Conservation (phyloP, 92 coral and sea anemone genomes). For the Scolanthus callimorphus region DNA sequence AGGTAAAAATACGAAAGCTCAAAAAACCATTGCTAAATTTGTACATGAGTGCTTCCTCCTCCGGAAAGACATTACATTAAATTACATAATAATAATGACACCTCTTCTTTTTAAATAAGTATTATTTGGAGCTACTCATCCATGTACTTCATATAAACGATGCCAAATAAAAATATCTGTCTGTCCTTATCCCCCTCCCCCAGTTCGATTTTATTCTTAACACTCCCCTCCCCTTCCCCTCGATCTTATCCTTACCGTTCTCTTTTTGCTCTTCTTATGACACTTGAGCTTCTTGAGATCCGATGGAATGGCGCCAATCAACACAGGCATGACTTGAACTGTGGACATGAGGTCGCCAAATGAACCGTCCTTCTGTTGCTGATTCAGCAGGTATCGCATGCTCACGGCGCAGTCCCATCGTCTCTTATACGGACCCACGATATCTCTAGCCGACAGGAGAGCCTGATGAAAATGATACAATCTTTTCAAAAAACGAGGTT, state of each 20-base stretch:
- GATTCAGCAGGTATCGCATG: constrained; percentile 46
- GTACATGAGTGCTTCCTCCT: too few relatives aligned
- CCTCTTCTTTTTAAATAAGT: too few relatives aligned
- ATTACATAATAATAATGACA: too few relatives aligned
- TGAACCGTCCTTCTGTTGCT: constrained; percentile 69
- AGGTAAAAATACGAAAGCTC: too few relatives aligned
- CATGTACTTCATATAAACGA: too few relatives aligned
- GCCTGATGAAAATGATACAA: constrained; percentile 12
- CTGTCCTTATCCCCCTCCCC: background rate
- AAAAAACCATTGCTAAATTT: too few relatives aligned
- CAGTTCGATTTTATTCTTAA: background rate
- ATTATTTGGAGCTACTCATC: too few relatives aligned
- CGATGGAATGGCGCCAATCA: constrained; percentile 64
- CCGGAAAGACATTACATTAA: too few relatives aligned
- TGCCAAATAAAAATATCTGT: too few relatives aligned
- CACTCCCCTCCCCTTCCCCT: background rate
- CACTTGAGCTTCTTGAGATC: constrained; percentile 31
- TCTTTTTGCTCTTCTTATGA: constrained; percentile 8
- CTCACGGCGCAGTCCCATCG: constrained; percentile 49
- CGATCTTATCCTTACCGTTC: too few relatives aligned
- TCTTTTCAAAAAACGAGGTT: too few relatives aligned
- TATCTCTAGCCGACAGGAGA: constrained; percentile 6
- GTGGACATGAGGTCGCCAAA: constrained; percentile 40
- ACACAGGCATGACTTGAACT: constrained; percentile 41
- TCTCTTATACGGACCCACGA: background rate